A percentile compares a stretch with the other conserved stretches of the same genome.
Conservation (phyloP, 2,113 vertebrate species). For the Limanda limanda region DNA sequence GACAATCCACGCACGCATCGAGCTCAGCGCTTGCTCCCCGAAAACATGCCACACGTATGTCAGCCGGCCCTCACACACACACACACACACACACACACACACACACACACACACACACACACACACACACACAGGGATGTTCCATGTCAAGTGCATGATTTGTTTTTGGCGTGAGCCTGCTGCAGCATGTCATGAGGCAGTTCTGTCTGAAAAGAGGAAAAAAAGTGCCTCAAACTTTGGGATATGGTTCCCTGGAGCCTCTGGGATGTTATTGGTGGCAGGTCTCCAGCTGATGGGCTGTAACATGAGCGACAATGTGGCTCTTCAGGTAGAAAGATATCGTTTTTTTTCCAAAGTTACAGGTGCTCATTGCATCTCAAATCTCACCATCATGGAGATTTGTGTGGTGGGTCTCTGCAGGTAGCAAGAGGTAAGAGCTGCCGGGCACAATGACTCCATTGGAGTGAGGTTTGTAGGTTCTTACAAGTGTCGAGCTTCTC, state of each 20-base stretch:
- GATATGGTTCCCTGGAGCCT: conserved; percentile 39
- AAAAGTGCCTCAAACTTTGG: conserved; percentile 18
- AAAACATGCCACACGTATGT: conserved; percentile 39
- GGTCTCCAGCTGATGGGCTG: conserved; percentile 62
- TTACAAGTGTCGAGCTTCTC: conserved; percentile 17
- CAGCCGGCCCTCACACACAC: conserved; percentile 32
- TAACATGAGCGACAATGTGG: conserved; percentile 51
- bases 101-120: conserved; percentile 15
- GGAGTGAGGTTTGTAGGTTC: conserved; percentile 22
- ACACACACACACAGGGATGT: conserved; percentile 19
- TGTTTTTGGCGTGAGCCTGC: conserved; percentile 13
- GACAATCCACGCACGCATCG: conserved; percentile 61
- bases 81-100: not conserved
- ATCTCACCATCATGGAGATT: conserved; percentile 38
- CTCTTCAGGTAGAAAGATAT: conserved; percentile 54
- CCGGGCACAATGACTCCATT: conserved; percentile 60
- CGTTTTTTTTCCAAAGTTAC: conserved; percentile 38
- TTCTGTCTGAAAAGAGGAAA: conserved; percentile 40
- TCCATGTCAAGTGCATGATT: conserved; percentile 39
- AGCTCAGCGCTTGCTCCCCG: conserved; percentile 22
- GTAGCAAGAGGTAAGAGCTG: conserved; percentile 62
- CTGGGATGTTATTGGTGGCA: conserved; percentile 49
- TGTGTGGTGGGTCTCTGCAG: conserved; percentile 22
- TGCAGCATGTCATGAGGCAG: conserved; percentile 38
- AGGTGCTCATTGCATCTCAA: conserved; percentile 33